These are phyloP conservation scores for Drosophila pegasa DNA, from an alignment of 2,888 invertebrate species.

Conservation along the genomic window DNA sequence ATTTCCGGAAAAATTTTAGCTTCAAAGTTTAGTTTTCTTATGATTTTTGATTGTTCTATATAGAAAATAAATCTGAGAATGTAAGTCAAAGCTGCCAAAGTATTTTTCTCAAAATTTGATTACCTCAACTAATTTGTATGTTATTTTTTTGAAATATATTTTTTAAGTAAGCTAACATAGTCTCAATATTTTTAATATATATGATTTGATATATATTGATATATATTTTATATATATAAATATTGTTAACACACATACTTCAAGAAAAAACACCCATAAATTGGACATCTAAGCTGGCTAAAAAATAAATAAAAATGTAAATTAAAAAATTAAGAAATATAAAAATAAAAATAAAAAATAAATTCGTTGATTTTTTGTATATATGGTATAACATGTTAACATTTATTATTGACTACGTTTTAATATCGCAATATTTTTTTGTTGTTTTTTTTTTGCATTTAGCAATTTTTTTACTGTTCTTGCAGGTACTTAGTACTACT, in stretches of 20 bases:
- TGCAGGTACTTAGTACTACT: constrained; percentile 79
- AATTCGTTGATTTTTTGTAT: constrained; percentile 48
- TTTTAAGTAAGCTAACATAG: not conserved
- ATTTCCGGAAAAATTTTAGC: too few relatives aligned
- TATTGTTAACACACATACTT: too few relatives aligned
- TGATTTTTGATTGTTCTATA: too few relatives aligned
- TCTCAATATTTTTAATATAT: not conserved
- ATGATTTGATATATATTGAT: not conserved
- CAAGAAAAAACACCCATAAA: too few relatives aligned
- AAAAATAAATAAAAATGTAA: not conserved
- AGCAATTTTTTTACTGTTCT: constrained; percentile 34
- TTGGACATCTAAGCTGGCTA: not conserved
- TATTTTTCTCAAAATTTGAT: not conserved
- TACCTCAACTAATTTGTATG: not conserved
- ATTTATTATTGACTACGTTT: constrained; percentile 76
- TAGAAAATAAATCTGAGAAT: too few relatives aligned
- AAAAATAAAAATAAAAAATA: constrained; percentile 12
- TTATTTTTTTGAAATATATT: not conserved
- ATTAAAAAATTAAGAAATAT: constrained; percentile 4
- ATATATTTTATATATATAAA: not conserved
- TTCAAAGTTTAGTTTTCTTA: too few relatives aligned
- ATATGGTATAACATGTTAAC: constrained; percentile 70
- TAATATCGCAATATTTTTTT: constrained; percentile 29
- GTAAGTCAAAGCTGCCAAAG: not conserved
- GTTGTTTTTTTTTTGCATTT: constrained; percentile 21